Conservation (phyloP, 2,888 invertebrate species). For the Clivina fossor region DNA sequence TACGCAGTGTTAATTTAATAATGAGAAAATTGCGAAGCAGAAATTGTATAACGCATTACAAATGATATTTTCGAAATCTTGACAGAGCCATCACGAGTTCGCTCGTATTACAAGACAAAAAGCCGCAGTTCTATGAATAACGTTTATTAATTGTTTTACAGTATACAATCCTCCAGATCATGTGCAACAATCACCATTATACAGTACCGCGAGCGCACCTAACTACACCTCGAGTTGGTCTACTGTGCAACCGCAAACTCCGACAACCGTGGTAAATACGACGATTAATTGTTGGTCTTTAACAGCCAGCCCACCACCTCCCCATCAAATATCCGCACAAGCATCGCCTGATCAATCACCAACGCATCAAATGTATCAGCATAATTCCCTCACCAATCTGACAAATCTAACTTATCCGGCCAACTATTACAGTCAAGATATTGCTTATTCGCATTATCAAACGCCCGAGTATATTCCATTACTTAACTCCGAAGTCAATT, state of each 20-base stretch:
- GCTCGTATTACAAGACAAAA: too few species aligned
- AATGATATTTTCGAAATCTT: too few species aligned
- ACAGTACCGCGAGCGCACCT: slow-evolving; percentile 45
- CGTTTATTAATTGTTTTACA: slow-evolving; percentile 41
- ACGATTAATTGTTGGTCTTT: slow-evolving; percentile 53
- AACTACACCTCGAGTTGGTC: slow-evolving; percentile 51
- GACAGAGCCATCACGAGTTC: too few species aligned
- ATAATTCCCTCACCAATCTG: slow-evolving; percentile 47
- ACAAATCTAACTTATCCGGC: slow-evolving; percentile 48
- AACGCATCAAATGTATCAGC: slow-evolving; percentile 51
- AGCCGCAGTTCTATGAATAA: too few species aligned
- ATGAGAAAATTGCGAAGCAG: too few species aligned
- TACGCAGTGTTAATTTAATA: too few species aligned
- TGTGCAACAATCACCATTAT: slow-evolving; percentile 49
- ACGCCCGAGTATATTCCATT: slow-evolving; percentile 49
- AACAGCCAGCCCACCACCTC: slow-evolving; percentile 52
- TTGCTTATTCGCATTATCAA: slow-evolving; percentile 48
- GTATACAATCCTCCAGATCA: slow-evolving; percentile 54
- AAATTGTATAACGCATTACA: too few species aligned
- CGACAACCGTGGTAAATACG: slow-evolving; percentile 49
- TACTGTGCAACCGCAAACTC: slow-evolving; percentile 49
- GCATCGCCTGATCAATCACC: slow-evolving; percentile 52
- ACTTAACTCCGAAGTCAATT: slow-evolving; percentile 47
- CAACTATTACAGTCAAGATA: slow-evolving; percentile 50
- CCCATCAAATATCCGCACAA: slow-evolving; percentile 49